phyloP scores from a whole-genome alignment of 1,140 invertebrate genomes.

The Drosophila prosaltans region DNA sequence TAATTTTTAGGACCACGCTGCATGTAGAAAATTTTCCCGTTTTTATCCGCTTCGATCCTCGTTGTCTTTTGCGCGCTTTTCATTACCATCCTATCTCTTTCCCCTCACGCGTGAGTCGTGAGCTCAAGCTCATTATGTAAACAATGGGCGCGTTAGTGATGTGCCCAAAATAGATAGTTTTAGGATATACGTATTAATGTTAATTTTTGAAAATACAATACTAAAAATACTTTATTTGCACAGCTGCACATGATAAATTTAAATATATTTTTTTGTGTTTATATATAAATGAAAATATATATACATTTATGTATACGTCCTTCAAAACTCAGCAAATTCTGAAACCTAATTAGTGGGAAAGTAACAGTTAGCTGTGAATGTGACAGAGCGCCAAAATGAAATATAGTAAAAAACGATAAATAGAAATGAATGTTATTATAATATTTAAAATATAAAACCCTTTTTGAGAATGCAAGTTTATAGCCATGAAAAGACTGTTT shows the following conservation, averaged over 20 bases:
- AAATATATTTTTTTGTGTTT: not conserved
- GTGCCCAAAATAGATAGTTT: not conserved
- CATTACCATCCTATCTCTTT: not conserved
- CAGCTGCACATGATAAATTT: not conserved
- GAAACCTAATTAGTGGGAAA: no score
- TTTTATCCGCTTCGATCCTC: not conserved
- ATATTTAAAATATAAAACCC: no score
- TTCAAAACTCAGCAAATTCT: no score
- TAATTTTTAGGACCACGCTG: not conserved
- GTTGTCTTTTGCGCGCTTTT: constrained; percentile 13
- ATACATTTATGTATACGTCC: no score
- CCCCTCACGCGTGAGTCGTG: not conserved
- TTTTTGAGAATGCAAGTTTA: no score
- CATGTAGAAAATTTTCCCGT: not conserved
- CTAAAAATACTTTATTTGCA: not conserved
- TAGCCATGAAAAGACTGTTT: no score
- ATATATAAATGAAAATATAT: no score
- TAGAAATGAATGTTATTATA: no score
- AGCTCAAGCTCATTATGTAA: constrained; percentile 7
- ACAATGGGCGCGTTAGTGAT: constrained; percentile 14
- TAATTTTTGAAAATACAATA: not conserved
- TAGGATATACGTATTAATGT: not conserved
- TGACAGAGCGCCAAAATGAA: no score
- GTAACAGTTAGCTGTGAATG: no score
- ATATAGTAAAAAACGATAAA: no score